A percentile compares a stretch with the other conserved stretches of the same genome.
Evolutionary conservation across 2,113 vertebrate genomes (phyloP).

Genomic region (Mohoua ochrocephala): DNA sequence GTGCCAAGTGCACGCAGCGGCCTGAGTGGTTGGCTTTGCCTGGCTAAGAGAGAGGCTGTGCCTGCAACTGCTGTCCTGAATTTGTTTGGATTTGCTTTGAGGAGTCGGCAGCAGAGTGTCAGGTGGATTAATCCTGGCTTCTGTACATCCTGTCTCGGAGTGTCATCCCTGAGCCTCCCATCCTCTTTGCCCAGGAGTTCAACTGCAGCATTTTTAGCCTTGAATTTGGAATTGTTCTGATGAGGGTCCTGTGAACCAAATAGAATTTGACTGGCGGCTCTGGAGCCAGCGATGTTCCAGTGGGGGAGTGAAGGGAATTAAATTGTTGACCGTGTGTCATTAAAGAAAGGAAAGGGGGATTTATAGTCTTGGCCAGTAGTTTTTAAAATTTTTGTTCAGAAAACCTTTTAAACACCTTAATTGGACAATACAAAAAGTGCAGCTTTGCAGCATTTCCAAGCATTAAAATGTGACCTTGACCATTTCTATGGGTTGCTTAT

Average conservation of each 20-base stretch:
- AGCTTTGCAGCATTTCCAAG: background rate
- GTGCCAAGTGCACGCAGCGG: background rate
- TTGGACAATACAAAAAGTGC: background rate
- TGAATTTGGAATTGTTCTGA: background rate
- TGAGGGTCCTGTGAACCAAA: background rate
- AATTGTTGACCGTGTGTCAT: background rate
- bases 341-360: background rate
- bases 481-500: rapidly evolving
- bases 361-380: background rate
- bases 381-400: background rate
- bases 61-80: background rate
- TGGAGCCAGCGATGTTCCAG: background rate
- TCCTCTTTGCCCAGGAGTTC: background rate
- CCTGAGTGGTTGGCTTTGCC: background rate
- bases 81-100: background rate
- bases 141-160: background rate
- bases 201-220: background rate
- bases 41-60: background rate
- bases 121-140: background rate
- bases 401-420: background rate
- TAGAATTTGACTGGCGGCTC: background rate
- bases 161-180: background rate
- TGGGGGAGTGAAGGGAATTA: background rate
- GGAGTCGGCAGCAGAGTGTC: background rate
- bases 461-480: background rate